A percentile compares a stretch with the other conserved stretches of the same genome.
Evolutionary conservation across 2,888 invertebrate genomes (phyloP).

Genomic region (Noctua fimbriata): DNA sequence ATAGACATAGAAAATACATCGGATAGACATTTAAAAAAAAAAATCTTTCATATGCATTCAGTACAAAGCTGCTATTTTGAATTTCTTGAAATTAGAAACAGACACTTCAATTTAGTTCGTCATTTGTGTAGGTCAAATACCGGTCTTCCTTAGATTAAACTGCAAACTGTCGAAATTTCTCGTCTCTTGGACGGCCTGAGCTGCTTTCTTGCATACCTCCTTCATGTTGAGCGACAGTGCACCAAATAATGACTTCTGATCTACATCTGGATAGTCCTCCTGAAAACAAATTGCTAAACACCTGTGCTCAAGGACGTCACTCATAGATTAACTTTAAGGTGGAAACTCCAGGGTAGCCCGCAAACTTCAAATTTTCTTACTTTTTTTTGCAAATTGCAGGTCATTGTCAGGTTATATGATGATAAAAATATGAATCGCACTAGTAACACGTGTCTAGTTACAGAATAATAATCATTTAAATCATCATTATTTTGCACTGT

Average conservation of each 20-base stretch:
- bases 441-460: too few relatives aligned
- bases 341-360: too few relatives aligned
- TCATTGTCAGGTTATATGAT: too few relatives aligned
- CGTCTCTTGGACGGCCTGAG: constrained; percentile 74
- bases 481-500: too few relatives aligned
- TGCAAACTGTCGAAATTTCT: constrained; percentile 71
- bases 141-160: neutral
- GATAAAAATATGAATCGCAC: too few relatives aligned
- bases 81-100: neutral
- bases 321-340: neutral
- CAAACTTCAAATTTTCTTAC: too few relatives aligned
- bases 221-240: constrained; percentile 79
- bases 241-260: constrained; percentile 71
- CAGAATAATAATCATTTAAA: too few relatives aligned
- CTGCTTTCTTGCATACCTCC: constrained; percentile 79
- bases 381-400: too few relatives aligned
- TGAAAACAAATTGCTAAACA: constrained; percentile 40
- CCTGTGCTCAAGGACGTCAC: neutral
- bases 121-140: neutral
- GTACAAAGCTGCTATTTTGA: neutral
- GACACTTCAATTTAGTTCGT: neutral
- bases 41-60: neutral
- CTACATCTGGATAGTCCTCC: constrained; percentile 62
- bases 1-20: too few relatives aligned
- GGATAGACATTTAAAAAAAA: too few relatives aligned